Evolutionary conservation across 1,140 invertebrate species (phyloP).

Genomic region (Cylas formicarius): DNA sequence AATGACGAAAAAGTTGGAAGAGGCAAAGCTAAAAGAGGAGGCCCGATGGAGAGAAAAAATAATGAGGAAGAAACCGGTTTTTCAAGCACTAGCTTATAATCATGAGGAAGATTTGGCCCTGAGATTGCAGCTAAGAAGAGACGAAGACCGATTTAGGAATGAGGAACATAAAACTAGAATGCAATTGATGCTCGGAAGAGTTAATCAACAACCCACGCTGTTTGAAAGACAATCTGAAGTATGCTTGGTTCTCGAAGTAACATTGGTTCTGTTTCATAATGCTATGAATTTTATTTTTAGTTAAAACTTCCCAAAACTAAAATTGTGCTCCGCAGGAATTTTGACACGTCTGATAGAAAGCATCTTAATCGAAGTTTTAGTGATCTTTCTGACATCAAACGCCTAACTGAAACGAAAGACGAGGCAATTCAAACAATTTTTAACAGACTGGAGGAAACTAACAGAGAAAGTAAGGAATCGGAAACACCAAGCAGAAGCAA

Average conservation of each 20-base stretch:
- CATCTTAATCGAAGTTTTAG: conserved; percentile 18
- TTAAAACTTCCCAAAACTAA: conserved; percentile 29
- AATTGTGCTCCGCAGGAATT: conserved; percentile 31
- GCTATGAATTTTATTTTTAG: conserved; percentile 17
- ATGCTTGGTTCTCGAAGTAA: background rate
- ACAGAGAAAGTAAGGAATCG: conserved; percentile 13
- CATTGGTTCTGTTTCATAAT: background rate
- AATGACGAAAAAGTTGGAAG: conserved; percentile 50
- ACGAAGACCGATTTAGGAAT: conserved; percentile 57
- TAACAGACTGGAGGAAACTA: conserved; percentile 18
- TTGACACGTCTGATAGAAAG: conserved; percentile 25
- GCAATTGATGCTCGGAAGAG: conserved; percentile 62
- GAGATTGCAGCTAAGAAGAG: conserved; percentile 53
- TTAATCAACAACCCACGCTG: conserved; percentile 59
- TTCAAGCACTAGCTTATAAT: conserved; percentile 59
- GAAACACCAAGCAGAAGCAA: too few relatives aligned
- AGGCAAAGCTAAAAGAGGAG: conserved; percentile 50
- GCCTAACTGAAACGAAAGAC: conserved; percentile 30
- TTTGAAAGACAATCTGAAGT: conserved; percentile 65
- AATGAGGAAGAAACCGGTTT: conserved; percentile 57
- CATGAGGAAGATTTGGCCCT: conserved; percentile 61
- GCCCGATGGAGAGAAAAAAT: conserved; percentile 51
- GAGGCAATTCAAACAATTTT: conserved; percentile 27
- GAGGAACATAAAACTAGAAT: conserved; percentile 61
- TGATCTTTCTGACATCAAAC: conserved; percentile 25